A percentile compares a stretch with the other conserved stretches of the same genome.
Conservation (phyloP, 1,140 invertebrate species). For the Caerostris darwini region DNA sequence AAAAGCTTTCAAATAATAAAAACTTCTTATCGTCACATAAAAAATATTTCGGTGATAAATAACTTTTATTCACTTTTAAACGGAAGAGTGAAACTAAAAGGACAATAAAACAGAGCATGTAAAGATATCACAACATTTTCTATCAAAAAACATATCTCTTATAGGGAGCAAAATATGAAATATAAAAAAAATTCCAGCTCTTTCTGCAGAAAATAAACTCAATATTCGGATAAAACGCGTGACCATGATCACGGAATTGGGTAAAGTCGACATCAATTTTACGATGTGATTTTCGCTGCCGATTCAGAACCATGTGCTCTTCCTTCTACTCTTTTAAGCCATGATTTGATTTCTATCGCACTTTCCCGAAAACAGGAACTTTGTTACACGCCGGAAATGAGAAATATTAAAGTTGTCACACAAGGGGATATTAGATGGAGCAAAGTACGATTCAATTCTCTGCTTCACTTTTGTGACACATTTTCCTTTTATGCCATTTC, state of each 20-base stretch:
- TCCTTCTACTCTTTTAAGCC: constrained; percentile 62
- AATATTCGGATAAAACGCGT: constrained; percentile 52
- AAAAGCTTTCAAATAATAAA: too few relatives aligned
- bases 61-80: not conserved
- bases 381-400: constrained; percentile 66
- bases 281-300: constrained; percentile 44
- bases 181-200: not conserved
- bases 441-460: constrained; percentile 24
- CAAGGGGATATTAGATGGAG: constrained; percentile 56
- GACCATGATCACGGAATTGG: not conserved
- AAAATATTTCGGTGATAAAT: not conserved
- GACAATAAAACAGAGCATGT: not conserved
- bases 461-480: not conserved
- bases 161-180: not conserved
- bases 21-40: not conserved
- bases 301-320: constrained; percentile 33
- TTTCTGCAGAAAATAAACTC: constrained; percentile 41
- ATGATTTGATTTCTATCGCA: constrained; percentile 72
- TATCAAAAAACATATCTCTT: not conserved
- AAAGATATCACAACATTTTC: not conserved
- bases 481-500: not conserved
- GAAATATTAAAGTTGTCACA: constrained; percentile 69
- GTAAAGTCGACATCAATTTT: constrained; percentile 37
- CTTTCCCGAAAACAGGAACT: constrained; percentile 69
- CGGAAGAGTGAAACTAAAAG: not conserved